Percentiles rank a stretch among this genome's conserved stretches.
Evolutionary conservation across 2,113 vertebrate genomes (phyloP).

Genomic region (Coptodon rendalli): DNA sequence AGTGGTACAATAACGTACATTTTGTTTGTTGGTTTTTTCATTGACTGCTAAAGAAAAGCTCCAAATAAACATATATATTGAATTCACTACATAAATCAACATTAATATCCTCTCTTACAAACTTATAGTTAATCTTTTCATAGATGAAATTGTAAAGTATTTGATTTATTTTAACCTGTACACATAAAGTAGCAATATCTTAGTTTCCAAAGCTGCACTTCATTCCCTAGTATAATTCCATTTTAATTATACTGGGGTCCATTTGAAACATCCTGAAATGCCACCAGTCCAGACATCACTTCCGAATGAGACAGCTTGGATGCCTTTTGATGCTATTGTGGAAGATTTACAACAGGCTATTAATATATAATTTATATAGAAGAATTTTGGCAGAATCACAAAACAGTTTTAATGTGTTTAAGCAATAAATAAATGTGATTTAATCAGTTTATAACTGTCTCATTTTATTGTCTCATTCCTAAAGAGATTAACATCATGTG

Average conservation of each 20-base stretch:
- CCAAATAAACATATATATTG: background rate
- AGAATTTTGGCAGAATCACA: background rate
- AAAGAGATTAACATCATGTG: background rate
- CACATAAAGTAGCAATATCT: background rate
- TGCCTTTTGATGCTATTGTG: background rate
- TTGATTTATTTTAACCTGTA: fast-evolving
- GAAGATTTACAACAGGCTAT: background rate
- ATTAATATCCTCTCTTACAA: fast-evolving
- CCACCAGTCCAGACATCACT: background rate
- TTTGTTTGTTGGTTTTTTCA: background rate
- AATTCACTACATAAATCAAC: fast-evolving
- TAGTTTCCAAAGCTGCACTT: background rate
- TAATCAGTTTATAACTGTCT: background rate
- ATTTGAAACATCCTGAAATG: background rate
- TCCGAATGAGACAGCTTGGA: background rate
- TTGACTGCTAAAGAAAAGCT: background rate
- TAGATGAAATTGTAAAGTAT: fast-evolving
- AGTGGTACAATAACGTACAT: background rate
- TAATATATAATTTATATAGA: background rate
- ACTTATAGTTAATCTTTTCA: background rate
- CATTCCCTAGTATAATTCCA: fast-evolving
- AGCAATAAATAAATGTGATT: background rate
- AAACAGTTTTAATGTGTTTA: background rate
- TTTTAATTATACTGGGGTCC: fast-evolving
- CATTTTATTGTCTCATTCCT: background rate